Evolutionary conservation across 2,797 vertebrate genomes (phyloP), one percentile per base, ranked within the genome.

Genomic region (Apodemus agrarius): DNA sequence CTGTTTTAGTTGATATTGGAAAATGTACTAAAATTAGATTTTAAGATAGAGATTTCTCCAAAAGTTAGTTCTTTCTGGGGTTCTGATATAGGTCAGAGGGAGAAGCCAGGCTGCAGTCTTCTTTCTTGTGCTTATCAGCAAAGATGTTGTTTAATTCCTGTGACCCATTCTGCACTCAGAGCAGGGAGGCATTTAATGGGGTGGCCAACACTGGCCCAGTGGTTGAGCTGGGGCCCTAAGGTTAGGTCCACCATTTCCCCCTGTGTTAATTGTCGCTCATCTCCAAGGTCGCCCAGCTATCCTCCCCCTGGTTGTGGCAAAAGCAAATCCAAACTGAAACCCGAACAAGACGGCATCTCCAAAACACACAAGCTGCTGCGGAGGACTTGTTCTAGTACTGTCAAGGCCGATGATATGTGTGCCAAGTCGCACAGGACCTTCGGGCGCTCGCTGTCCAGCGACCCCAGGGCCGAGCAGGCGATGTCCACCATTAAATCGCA

Each of bases 281-380:
- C 97, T 97, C 97, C 80, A 97, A 99, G 99, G 98, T 99, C 99
- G 98, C 99, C 99, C 91, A 99, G 99, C 98, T 99, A 99, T 97
- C 99, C 99, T 97, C 99, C 99, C 97, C 99, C 99, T 37, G 99
- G 99, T 95, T 99, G 99, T 95, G 99, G 99, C 57, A 99, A 99
- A 98, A 99, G 98, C 96, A 99, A 99, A 97, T 98, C 99, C 57
- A 99, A 99, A 96, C 98, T 99, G 96, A 99, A 99, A 97, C 98
- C 99, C 0, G 99, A 99, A 97, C 99, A 99, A 96, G 99, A 99
- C 46, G 99, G 99, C 1, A 98, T 99, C 98, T 99, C 99, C 94
- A 99, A 99, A 98, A 99, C 99, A 6, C 99, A 99, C 86, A 99
- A 99, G 91, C 98, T 99, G 31, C 97, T 99, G 84, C 98, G 99